A percentile compares a stretch with the other conserved stretches of the same genome.
These are phyloP conservation scores for Drosophila rhopaloa DNA, from an alignment of 1,140 invertebrate genomes.

Conservation along the genomic window DNA sequence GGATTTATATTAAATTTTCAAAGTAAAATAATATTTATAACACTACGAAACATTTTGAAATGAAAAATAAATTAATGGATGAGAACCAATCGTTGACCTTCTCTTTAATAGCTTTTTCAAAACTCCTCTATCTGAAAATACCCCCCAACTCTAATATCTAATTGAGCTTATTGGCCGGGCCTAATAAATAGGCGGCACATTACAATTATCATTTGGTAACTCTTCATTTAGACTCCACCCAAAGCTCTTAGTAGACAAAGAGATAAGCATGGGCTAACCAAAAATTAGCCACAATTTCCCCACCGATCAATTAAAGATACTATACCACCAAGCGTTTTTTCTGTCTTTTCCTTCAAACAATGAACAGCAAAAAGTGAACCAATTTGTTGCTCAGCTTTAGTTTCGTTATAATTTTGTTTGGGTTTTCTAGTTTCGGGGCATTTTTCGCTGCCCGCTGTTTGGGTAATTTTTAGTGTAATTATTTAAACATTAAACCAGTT, in stretches of 20 bases:
- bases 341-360: slow-evolving; percentile 20
- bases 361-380: slow-evolving; percentile 31
- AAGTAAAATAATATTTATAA: too few relatives aligned
- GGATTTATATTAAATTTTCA: too few relatives aligned
- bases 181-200: slow-evolving; percentile 40
- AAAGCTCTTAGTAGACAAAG: slow-evolving; percentile 17
- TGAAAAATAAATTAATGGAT: not conserved
- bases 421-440: slow-evolving; percentile 50
- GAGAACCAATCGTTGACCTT: slow-evolving; percentile 8
- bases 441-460: slow-evolving; percentile 24
- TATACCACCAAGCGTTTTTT: slow-evolving; percentile 22
- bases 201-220: slow-evolving; percentile 54
- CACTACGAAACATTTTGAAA: not conserved
- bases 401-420: slow-evolving; percentile 70
- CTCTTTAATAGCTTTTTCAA: slow-evolving; percentile 1
- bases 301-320: slow-evolving; percentile 39
- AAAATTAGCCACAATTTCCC: slow-evolving; percentile 49
- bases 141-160: not conserved
- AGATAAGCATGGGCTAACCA: slow-evolving; percentile 43
- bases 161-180: slow-evolving; percentile 18
- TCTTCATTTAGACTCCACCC: slow-evolving; percentile 40
- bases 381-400: slow-evolving; percentile 52
- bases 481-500: slow-evolving; percentile 81
- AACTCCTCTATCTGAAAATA: not conserved
- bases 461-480: slow-evolving; percentile 73